Evolutionary conservation across 2,797 vertebrate genomes (phyloP), one percentile per base, ranked within the genome.

Genomic region (Eptatretus atami): DNA sequence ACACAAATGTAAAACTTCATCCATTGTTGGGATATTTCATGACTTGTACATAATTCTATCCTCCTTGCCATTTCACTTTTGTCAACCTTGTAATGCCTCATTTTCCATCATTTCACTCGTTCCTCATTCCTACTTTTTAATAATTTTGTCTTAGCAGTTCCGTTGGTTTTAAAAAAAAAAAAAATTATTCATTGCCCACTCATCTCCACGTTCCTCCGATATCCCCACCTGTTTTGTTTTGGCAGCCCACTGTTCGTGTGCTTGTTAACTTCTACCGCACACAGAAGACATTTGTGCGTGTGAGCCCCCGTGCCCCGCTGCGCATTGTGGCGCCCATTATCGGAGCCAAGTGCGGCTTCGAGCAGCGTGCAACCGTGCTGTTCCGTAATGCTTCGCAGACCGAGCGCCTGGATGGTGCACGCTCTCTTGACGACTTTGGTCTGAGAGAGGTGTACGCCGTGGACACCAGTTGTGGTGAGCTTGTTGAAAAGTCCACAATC

Each of bases 281-380:
- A 1, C 88, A 96, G 72, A 98, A 95, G 72, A 74, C 87, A 0
- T 82, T 98, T 65, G 74, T 95, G 65, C 80, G 90, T 52, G 90
- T 98, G 68, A 94, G 80, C 73, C 88, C 86, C 0, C 73, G 80
- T 52, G 75, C 78, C 19, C 80, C 88, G 0, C 79, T 96, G 53
- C 73, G 72, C 63, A 77, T 13, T 67, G 76, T 95, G 69, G 75
- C 87, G 64, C 82, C 83, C 0, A 71, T 75, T 70, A 86, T 98
- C 72, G 92, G 86, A 68, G 83, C 84, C 53, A 98, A 98, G 74
- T 94, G 90, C 64, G 86, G 87, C 65, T 83, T 92, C 65, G 79
- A 81, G 67, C 77, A 82, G 3, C 76, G 80, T 52, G 77, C 81
- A 10, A 70, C 90, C 52, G 75, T 85, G 54, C 80, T 98, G 19